Conservation (phyloP, 1,140 invertebrate species). For the Panonychus citri region DNA sequence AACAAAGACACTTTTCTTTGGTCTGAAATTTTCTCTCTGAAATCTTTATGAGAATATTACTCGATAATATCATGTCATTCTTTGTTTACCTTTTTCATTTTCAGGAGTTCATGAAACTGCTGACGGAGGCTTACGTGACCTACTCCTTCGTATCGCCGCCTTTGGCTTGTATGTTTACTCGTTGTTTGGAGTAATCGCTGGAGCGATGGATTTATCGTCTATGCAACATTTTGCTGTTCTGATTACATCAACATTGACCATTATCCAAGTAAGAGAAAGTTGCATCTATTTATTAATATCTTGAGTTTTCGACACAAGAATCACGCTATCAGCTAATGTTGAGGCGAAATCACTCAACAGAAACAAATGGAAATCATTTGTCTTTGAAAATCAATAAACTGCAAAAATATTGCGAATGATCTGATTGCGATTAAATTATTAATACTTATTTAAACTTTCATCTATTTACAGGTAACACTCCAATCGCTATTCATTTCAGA, state of each 20-base stretch:
- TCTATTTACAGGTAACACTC: slow-evolving; percentile 42
- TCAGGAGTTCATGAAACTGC: slow-evolving; percentile 10
- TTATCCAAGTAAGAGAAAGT: slow-evolving; percentile 50
- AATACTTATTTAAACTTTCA: no score
- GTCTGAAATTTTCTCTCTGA: no score
- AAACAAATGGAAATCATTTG: no score
- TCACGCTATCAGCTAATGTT: no score
- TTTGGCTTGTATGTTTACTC: slow-evolving; percentile 77
- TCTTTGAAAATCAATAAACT: no score
- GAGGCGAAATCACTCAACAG: no score
- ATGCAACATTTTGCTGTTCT: slow-evolving; percentile 66
- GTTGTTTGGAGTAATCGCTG: slow-evolving; percentile 75
- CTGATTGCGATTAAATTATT: no score
- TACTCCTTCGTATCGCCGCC: slow-evolving; percentile 63
- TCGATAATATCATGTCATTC: neutral
- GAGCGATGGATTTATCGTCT: slow-evolving; percentile 39
- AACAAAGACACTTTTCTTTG: no score
- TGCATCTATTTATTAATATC: no score
- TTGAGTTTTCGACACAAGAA: no score
- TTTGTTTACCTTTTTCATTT: neutral
- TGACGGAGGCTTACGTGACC: slow-evolving; percentile 42
- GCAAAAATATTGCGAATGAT: no score
- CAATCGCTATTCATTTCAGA: slow-evolving; percentile 88
- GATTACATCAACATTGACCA: slow-evolving; percentile 58
- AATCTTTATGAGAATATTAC: no score